phyloP scores from a whole-genome alignment of 2,113 vertebrate genomes.

The Limnothrissa miodon region DNA sequence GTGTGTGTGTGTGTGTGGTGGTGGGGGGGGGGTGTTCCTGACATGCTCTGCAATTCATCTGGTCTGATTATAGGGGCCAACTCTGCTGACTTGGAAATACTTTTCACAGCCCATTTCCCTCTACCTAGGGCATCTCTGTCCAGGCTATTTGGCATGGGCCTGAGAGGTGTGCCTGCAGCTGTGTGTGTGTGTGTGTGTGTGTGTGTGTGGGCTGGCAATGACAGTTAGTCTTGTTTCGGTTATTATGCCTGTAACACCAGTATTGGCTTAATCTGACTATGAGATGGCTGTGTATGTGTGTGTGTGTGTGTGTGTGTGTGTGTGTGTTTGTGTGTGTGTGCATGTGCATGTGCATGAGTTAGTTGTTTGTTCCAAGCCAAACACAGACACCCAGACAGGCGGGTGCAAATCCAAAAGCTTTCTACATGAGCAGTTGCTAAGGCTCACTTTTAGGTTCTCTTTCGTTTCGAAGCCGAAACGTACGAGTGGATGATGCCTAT shows the following conservation, averaged over 20 bases:
- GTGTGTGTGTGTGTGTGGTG: too few species aligned
- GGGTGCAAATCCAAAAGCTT: slow-evolving; percentile 27
- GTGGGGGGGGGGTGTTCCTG: background rate
- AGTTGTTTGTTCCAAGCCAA: background rate
- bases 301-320: background rate
- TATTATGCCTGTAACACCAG: slow-evolving; percentile 17
- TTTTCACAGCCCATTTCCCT: slow-evolving; percentile 43
- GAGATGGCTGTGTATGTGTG: slow-evolving; percentile 17
- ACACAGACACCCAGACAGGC: slow-evolving; percentile 17
- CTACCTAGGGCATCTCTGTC: slow-evolving; percentile 29
- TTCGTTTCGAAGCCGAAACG: too few species aligned
- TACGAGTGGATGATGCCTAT: too few species aligned
- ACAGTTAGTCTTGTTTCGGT: slow-evolving; percentile 42
- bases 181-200: slow-evolving; percentile 10
- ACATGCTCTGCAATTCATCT: slow-evolving; percentile 16
- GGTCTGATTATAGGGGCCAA: slow-evolving; percentile 36
- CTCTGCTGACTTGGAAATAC: slow-evolving; percentile 39
- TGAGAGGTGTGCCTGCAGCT: background rate
- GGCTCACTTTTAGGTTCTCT: background rate
- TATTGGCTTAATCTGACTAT: slow-evolving; percentile 18
- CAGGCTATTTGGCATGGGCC: slow-evolving; percentile 27
- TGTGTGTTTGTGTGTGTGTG: slow-evolving; percentile 5
- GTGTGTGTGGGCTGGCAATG: slow-evolving; percentile 31
- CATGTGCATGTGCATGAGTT: too few species aligned
- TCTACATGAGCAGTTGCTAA: slow-evolving; percentile 25